Evolutionary conservation across 2,113 vertebrate genomes (phyloP).

Genomic region (Crocuta crocuta): DNA sequence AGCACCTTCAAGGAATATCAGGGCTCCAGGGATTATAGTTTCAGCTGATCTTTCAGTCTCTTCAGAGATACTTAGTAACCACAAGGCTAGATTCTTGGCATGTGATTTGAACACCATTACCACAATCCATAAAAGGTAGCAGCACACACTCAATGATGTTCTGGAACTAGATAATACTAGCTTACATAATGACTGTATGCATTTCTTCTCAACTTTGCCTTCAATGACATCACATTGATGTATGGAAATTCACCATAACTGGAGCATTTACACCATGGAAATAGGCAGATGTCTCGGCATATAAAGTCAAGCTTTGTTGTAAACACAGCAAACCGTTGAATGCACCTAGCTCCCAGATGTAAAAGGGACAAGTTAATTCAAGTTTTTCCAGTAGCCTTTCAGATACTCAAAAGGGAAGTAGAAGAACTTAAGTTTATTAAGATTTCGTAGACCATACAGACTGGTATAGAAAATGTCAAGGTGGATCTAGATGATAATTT

Average conservation of each 20-base stretch:
- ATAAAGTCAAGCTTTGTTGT: no score
- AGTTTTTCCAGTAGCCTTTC: background rate
- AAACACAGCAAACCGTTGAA: background rate
- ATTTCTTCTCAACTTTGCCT: background rate
- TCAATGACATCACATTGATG: no score
- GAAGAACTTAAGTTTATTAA: background rate
- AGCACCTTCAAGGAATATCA: background rate
- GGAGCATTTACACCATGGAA: background rate
- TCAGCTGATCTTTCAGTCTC: background rate
- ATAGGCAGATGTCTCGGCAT: background rate
- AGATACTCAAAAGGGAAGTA: background rate
- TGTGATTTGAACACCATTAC: background rate
- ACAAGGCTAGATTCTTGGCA: background rate
- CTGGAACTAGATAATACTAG: background rate
- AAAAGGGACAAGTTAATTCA: background rate
- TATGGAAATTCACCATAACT: background rate
- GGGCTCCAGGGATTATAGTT: background rate
- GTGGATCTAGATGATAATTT: background rate
- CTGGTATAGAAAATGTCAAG: background rate
- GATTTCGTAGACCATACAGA: background rate
- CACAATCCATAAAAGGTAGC: background rate
- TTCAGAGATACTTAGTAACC: background rate
- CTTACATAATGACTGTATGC: rapidly evolving
- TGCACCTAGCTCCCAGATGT: background rate
- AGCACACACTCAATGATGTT: background rate